phyloP scores from a whole-genome alignment of 2,113 vertebrate species.

The Ailurus styani region DNA sequence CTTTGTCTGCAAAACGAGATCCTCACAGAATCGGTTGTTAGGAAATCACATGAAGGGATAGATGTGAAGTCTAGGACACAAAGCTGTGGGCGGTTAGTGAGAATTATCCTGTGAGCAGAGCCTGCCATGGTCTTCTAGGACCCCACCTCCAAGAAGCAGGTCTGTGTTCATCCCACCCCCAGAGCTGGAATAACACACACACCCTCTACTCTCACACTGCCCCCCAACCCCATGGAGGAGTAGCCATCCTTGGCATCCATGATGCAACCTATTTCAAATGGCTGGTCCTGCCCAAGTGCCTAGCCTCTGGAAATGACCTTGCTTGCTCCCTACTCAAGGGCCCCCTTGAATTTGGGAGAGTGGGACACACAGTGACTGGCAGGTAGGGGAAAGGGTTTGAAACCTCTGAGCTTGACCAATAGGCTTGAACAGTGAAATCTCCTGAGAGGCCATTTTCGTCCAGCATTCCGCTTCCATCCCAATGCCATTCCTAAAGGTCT shows the following conservation, averaged over 20 bases:
- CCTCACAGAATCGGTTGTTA: not conserved
- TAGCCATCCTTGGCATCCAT: not conserved
- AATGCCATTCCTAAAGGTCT: conserved; percentile 30
- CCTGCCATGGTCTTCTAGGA: not conserved
- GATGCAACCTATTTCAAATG: not conserved
- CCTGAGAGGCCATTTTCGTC: conserved; percentile 68
- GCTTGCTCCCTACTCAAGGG: conserved; percentile 64
- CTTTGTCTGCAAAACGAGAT: not conserved
- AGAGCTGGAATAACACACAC: not conserved
- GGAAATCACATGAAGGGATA: not conserved
- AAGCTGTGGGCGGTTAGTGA: no score
- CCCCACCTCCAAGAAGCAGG: not conserved
- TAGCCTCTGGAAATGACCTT: conserved; percentile 65
- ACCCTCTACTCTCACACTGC: not conserved
- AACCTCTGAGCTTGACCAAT: not conserved
- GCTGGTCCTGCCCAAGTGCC: conserved; percentile 59
- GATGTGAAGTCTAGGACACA: not conserved
- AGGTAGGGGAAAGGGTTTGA: not conserved
- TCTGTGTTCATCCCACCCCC: not conserved
- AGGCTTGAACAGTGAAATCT: conserved; percentile 40
- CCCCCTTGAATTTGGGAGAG: conserved; percentile 46
- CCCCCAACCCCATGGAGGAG: not conserved
- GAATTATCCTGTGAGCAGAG: not conserved
- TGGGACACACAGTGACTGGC: not conserved
- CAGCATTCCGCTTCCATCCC: conserved; percentile 26